Base-by-base conservation (phyloP, 1,140 invertebrate genomes). In the Drosophila albomicans region DNA sequence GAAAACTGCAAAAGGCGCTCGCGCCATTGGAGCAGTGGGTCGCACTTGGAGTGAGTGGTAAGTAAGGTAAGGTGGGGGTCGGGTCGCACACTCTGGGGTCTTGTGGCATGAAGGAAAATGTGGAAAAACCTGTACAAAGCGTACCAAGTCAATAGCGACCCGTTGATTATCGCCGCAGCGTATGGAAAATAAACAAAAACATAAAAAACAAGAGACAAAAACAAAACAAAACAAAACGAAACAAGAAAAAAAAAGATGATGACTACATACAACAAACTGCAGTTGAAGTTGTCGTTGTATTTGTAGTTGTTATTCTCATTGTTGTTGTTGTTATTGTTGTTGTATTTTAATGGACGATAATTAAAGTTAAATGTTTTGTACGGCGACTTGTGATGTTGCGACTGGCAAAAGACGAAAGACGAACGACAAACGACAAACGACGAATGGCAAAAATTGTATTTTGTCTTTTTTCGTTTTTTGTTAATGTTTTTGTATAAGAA, bases 11-110 rank as follows among this genome's bases (percentile, higher is more conserved):
- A 73, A 62, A 75, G 63, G 66, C 67, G 46, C 54, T 51, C 63
- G 70, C 79, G 79, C 79, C 82, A 87, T 82, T 87, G 82, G 80
- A 80, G 84, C 84, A 89, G 69, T 87, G 84, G 80, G 85, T 89
- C 82, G 81, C 81, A 67, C 80, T 82, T 79, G 75, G 61, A 32
- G 41, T 49, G 46, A 25, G 20, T 25, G 3, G 20, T 3, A 25
- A 25, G 6, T 38, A 63, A 38, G 30, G 6, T 38, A 63, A 38
- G 30, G 57, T 76, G 65, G 32, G 49, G 66, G 38, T 77, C 46
- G 58, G 51, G 51, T 73, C 58, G 74, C 68, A 58, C 35, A 49
- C 63, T 38, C 45, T 16, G 62, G 58, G 16, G 48, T 32, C 20
- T 8, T 30, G 25, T 48, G 54, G 8, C 38, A 32, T 10, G 15